Evolutionary conservation across 2,113 vertebrate genomes (phyloP), one percentile per base, ranked within the genome.

Genomic region (Solea senegalensis): DNA sequence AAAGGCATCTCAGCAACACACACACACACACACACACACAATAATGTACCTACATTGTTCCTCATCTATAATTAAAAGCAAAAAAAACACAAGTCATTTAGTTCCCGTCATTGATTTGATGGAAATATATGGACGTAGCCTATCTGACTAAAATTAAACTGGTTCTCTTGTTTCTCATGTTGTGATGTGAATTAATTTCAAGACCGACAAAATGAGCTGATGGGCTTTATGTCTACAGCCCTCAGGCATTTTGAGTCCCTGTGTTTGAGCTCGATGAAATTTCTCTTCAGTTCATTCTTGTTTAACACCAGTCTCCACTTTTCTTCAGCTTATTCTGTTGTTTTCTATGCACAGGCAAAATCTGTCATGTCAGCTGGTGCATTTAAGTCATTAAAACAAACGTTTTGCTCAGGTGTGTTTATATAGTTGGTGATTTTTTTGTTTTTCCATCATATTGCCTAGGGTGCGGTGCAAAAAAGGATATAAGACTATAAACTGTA

Each of bases 1-100:
- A 72, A 50, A 69, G 67, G 62, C 48, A 1, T 57, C 63, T 81
- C 72, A 81, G 79, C 75, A 69, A 0, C 2, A 9, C 10, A 14
- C 2, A 40, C 49, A 16, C 15, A 40, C 49, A 16, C 15, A 34
- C 44, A 9, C 40, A 26, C 28, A n/a, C 76, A 16, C 56, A 28
- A 40, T 16, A 12, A 7, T 49, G 43, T 46, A 46, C 11, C 45
- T 54, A 21, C 60, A 49, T 46, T 66, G 68, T 56, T 27, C 26
- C 67, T 48, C 14, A 4, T n/a, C 57, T 76, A 45, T 28, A 81
- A 86, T 80, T 83, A 61, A 80, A 80, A 66, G 61, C 41, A 44
- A 57, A 41, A 26, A 26, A 9, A 1, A 3, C 51, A 57, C 14
- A 43, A 64, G 68, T 75, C 12, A 74, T 80, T 87, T 51, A 21